Evolutionary conservation across 2,113 vertebrate species (phyloP), one percentile per base, ranked within the genome.

Genomic region (Elephantulus edwardii): DNA sequence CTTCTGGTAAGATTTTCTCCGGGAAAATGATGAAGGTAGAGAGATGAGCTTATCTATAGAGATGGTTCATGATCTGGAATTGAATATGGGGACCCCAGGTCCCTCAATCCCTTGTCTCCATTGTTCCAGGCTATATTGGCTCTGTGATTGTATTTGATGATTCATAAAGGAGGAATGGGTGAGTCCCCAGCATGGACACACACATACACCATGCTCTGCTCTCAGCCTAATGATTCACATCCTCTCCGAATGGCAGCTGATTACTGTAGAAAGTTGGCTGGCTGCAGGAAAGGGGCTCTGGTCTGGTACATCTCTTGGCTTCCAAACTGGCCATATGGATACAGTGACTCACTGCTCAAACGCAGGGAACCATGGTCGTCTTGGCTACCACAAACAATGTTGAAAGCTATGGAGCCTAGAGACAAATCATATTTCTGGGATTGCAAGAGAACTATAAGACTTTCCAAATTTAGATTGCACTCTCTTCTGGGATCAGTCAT

Each of bases 321-420:
- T 92, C 93, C 95, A 95, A 90, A 84, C 30, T 24, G 90, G 50
- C 93, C 93, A 91, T 91, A 93, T 95, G 95, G 93, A 82, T 0
- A 4, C 48, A 76, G 85, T 97, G 95, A 97, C 83, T 97, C 96
- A 97, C 62, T 86, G 76, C 74, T 96, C 86, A 89, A 95, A 92
- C 22, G 5, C 66, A 93, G 64, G 88, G 89, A 94, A 76, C 92
- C 84, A 91, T 16, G 54, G 88, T 95, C 83, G 93, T 91, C 93
- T 91, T 95, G 94, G 94, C 95, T 96, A 94, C 94, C 80, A 87
- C 1, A 1, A 20, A 64, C 0, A 1, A 42, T 58, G 35, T 68
- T 88, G 83, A 78, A 86, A 86, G 42, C 54, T 60, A 6, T 35
- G 28, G 66, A 87, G 5, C 66, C 71, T 83, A 60, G 83, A 84